Evolutionary conservation across 2,888 invertebrate genomes (phyloP), one percentile per base, ranked within the genome.

Genomic region (Brachycybe producta): DNA sequence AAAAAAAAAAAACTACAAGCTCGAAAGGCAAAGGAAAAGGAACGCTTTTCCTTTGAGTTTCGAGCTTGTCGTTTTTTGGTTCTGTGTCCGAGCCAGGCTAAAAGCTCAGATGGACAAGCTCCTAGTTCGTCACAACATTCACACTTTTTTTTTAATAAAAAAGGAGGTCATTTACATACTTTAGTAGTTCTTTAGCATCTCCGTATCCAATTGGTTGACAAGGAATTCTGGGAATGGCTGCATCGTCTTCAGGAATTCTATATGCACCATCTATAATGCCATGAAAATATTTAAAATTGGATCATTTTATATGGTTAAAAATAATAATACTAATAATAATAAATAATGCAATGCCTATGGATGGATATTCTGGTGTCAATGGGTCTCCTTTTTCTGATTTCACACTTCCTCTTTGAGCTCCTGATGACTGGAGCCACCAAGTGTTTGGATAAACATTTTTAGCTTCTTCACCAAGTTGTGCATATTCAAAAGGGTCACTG

Each of bases 331-430:
- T n/a, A n/a, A n/a, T n/a, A n/a, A n/a, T 7, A 5, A n/a, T n/a
- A n/a, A n/a, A n/a, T n/a, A n/a, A 27, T 3, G 8, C 21, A 30
- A 34, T 62, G 64, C 69, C 64, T 49, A 64, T 67, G 7, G 72
- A 61, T 0, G 73, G 74, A 57, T 70, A 71, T 2, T 66, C 63
- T 0, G 70, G 72, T 2, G 72, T 72, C 2, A 71, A 59, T 5
- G 71, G 69, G 57, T 74, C 74, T 2, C 73, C 73, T 51, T 62
- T 32, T 11, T 11, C 2, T 3, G 15, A 5, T 3, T 17, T 32
- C 11, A 52, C 30, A 32, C 26, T 65, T 19, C 73, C 73, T 36
- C 71, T 58, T 56, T 73, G 73, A 3, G 69, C 68, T 8, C 67
- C 73, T 30, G 66, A 62, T 1, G 64, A 62, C 0, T 73, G 73